Conservation (phyloP, 2,113 vertebrate species). For the Mustela lutreola region DNA sequence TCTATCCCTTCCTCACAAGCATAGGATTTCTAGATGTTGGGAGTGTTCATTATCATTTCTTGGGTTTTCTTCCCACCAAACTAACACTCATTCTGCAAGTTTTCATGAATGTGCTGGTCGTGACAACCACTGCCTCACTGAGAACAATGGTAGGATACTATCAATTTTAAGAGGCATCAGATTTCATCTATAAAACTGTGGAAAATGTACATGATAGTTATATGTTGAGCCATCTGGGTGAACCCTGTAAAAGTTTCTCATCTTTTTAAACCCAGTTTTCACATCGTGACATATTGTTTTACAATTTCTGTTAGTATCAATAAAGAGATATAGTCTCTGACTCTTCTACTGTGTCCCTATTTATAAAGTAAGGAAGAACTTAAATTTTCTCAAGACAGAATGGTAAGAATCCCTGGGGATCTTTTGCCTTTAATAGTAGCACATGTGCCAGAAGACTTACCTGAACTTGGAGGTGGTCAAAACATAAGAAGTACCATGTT, state of each 20-base stretch:
- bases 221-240: neutral
- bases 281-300: neutral
- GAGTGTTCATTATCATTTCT: neutral
- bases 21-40: neutral
- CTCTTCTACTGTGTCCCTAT: neutral
- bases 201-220: neutral
- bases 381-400: conserved; percentile 56
- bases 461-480: neutral
- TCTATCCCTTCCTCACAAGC: neutral
- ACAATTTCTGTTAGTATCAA: neutral
- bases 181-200: neutral
- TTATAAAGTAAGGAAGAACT: neutral
- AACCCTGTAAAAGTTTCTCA: neutral
- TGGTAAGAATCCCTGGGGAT: neutral
- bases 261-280: conserved; percentile 35
- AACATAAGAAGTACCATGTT: neutral
- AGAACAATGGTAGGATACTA: neutral
- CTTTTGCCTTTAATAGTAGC: neutral
- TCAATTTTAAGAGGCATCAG: neutral
- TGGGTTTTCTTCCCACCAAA: neutral
- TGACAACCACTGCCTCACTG: neutral
- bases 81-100: neutral
- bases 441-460: neutral
- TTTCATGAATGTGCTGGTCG: neutral
- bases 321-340: neutral